Conservation (phyloP, 2,888 invertebrate species). For the Agrochola lychnidis region DNA sequence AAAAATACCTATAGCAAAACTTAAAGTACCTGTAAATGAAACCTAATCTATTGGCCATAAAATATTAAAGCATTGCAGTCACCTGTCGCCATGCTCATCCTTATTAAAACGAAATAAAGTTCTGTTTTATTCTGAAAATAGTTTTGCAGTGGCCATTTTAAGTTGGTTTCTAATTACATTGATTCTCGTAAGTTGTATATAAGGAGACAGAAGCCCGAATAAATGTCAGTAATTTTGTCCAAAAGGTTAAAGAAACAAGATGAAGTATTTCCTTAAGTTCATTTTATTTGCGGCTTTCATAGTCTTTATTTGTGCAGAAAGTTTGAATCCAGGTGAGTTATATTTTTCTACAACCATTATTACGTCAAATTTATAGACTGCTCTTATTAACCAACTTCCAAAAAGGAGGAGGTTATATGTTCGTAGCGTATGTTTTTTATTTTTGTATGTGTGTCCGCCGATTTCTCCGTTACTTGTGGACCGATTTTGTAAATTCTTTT, state of each 20-base stretch:
- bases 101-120: background rate
- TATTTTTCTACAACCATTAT: background rate
- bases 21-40: constrained; percentile 6
- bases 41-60: constrained; percentile 5
- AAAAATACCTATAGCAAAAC: background rate
- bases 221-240: background rate
- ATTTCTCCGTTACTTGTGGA: too few species aligned
- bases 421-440: too few species aligned
- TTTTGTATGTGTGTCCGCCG: too few species aligned
- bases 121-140: background rate
- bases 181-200: constrained; percentile 7
- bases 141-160: background rate
- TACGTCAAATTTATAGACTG: background rate
- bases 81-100: background rate
- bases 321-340: constrained; percentile 32
- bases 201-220: background rate
- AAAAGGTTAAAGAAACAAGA: constrained; percentile 3
- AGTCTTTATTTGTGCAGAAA: constrained; percentile 7
- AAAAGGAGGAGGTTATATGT: too few species aligned
- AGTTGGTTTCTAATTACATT: constrained; percentile 2
- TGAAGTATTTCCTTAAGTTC: constrained; percentile 41
- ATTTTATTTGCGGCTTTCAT: constrained; percentile 31
- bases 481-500: too few species aligned
- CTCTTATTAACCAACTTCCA: background rate
- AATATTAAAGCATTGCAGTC: background rate